These are phyloP conservation scores for Hydrotaea diabolus DNA, from an alignment of 2,888 invertebrate species.

Conservation along the genomic window DNA sequence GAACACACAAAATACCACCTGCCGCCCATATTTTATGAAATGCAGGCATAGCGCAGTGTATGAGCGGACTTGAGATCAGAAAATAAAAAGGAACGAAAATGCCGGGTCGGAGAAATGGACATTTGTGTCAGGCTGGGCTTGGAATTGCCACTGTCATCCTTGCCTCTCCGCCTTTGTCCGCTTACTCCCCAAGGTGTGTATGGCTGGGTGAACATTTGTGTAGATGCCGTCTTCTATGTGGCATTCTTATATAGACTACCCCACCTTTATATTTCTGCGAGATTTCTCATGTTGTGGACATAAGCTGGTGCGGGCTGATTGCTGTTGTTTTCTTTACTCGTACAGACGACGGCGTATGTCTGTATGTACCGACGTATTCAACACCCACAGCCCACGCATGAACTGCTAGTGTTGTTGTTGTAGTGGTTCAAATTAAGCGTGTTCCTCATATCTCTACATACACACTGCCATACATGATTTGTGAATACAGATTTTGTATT, in stretches of 20 bases:
- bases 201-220: neutral
- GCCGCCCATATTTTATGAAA: constrained; percentile 61
- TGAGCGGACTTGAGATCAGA: constrained; percentile 8
- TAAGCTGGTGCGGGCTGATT: constrained; percentile 19
- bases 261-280: constrained; percentile 36
- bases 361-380: neutral
- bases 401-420: neutral
- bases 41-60: constrained; percentile 4
- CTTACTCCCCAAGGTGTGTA: neutral
- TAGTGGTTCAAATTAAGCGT: constrained; percentile 9
- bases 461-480: neutral
- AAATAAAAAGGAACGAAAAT: too few relatives aligned
- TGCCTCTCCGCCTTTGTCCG: too few relatives aligned
- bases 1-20: constrained; percentile 64
- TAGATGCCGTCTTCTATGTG: constrained; percentile 12
- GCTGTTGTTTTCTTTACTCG: constrained; percentile 16
- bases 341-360: neutral
- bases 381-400: constrained; percentile 66
- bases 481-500: constrained; percentile 51
- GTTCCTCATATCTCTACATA: neutral
- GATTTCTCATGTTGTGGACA: constrained; percentile 52
- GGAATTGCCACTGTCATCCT: too few relatives aligned
- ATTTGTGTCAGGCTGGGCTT: too few relatives aligned
- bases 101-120: too few relatives aligned
- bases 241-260: neutral